A percentile compares a stretch with the other conserved stretches of the same genome.
These are phyloP conservation scores for Thymelicus acteon DNA, from an alignment of 2,888 invertebrate species.

Conservation along the genomic window DNA sequence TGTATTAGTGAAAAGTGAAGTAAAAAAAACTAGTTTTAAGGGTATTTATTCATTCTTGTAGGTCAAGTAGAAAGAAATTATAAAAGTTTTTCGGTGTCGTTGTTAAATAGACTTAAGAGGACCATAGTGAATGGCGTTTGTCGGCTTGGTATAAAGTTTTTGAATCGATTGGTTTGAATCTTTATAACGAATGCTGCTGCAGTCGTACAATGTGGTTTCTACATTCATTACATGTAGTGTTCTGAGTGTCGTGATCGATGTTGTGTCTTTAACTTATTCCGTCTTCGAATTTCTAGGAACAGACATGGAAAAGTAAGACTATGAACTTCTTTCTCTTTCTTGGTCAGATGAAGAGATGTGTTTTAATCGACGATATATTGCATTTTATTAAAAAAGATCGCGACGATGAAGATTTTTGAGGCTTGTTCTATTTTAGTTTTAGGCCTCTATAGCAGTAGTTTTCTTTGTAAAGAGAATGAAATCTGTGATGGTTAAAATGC, in stretches of 20 bases:
- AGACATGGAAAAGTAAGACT: not conserved
- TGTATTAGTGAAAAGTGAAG: not conserved
- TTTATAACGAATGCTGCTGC: not conserved
- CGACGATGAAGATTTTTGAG: not conserved
- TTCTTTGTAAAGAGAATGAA: constrained; percentile 6
- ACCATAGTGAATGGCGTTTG: not conserved
- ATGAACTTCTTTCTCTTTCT: not conserved
- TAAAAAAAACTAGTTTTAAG: not conserved
- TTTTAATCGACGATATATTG: no score
- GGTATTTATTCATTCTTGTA: not conserved
- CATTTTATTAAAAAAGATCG: no score
- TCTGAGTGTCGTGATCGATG: not conserved
- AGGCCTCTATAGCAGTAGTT: not conserved
- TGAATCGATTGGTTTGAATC: not conserved
- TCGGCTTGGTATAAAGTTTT: not conserved
- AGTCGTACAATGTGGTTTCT: not conserved
- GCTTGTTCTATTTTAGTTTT: not conserved
- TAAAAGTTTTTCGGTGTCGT: not conserved
- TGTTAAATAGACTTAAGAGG: not conserved
- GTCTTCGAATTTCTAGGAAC: not conserved
- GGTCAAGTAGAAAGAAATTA: not conserved
- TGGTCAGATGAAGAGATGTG: no score
- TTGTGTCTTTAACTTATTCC: not conserved
- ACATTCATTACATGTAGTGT: not conserved
- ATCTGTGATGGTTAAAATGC: not conserved